phyloP scores from a whole-genome alignment of 2,113 vertebrate species.

The Gavialis gangeticus region DNA sequence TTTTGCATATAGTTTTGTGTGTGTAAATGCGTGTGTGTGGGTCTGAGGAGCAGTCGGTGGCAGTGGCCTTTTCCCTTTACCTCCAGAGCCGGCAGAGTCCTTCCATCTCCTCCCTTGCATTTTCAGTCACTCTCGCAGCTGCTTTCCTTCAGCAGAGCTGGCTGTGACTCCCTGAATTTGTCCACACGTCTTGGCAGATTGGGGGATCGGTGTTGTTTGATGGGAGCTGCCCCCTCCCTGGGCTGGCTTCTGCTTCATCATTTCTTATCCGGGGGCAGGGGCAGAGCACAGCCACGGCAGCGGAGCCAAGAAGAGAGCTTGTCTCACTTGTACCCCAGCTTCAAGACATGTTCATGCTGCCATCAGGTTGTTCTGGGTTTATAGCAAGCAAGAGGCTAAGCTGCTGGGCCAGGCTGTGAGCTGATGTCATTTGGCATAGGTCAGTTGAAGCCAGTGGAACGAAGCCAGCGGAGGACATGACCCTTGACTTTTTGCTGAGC shows the following conservation, averaged over 20 bases:
- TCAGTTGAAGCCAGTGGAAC: background rate
- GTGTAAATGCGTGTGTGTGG: too few relatives aligned
- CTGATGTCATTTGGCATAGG: background rate
- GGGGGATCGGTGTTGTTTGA: background rate
- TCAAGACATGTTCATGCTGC: conserved; percentile 30
- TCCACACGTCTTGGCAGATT: background rate
- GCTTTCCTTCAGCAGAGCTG: background rate
- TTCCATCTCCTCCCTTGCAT: background rate
- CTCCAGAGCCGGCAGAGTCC: background rate
- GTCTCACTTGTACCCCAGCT: background rate
- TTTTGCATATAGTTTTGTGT: background rate
- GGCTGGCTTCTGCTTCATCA: background rate
- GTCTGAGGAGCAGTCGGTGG: background rate
- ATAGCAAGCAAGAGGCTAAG: background rate
- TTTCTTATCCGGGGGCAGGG: too few relatives aligned
- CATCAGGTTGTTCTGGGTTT: conserved; percentile 34
- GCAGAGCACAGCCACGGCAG: rapidly evolving
- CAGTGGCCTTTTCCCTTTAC: background rate
- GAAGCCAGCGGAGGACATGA: background rate
- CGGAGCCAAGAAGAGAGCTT: background rate
- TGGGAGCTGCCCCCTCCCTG: background rate
- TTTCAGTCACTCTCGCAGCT: background rate
- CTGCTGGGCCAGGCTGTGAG: background rate
- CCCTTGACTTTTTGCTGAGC: background rate
- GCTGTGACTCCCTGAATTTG: background rate